These are phyloP conservation scores for Hydriomena furcata DNA, from an alignment of 2,888 invertebrate genomes.

Conservation along the genomic window DNA sequence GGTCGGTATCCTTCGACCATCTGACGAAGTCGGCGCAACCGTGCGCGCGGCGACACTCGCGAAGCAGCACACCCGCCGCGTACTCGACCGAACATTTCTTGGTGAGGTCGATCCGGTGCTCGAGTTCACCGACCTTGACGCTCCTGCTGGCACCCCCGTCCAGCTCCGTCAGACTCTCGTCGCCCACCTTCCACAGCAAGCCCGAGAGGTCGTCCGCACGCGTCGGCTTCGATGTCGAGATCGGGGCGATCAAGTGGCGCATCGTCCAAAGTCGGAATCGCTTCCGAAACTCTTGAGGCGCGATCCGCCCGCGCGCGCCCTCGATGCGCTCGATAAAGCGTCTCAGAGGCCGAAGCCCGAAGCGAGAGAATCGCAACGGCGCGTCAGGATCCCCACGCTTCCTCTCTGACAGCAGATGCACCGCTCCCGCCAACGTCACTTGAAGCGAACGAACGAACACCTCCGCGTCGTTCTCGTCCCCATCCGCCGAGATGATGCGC, in stretches of 20 bases:
- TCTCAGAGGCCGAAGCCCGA: constrained; percentile 18
- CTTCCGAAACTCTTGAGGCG: constrained; percentile 5
- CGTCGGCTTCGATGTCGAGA: background rate
- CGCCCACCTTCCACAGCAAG: constrained; percentile 4
- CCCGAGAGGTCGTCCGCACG: constrained; percentile 13
- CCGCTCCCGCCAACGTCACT: constrained; percentile 14
- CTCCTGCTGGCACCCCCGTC: background rate
- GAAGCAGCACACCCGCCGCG: constrained; percentile 7
- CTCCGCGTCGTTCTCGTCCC: constrained; percentile 18
- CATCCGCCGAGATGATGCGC: constrained; percentile 19
- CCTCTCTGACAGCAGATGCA: constrained; percentile 9
- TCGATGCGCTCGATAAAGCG: constrained; percentile 15
- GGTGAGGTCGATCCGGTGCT: constrained; percentile 2
- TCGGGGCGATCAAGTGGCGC: constrained; percentile 9
- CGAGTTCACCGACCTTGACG: constrained; percentile 4
- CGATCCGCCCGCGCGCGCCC: constrained; percentile 5
- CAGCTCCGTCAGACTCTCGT: background rate
- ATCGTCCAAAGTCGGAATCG: constrained; percentile 19
- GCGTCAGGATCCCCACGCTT: background rate
- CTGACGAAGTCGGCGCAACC: constrained; percentile 3
- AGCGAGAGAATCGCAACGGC: constrained; percentile 12
- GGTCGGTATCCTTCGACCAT: constrained; percentile 4
- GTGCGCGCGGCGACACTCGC: constrained; percentile 16
- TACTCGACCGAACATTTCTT: background rate
- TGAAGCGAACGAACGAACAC: constrained; percentile 21